Base-by-base conservation (phyloP, 2,888 invertebrate genomes). In the Resseliella maxima region DNA sequence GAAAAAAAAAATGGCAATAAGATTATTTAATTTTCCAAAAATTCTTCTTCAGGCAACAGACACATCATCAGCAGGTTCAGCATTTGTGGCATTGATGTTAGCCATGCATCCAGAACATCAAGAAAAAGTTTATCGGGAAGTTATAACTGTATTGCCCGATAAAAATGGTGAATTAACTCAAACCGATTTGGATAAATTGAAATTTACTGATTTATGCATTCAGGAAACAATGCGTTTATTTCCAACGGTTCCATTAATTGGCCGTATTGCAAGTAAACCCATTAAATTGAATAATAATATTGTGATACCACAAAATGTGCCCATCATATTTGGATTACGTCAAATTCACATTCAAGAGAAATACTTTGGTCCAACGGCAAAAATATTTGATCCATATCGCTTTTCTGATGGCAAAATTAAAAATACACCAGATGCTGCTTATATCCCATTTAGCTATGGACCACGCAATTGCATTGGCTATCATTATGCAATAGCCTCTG, bases 211-310 rank as follows among this genome's bases (percentile, higher is more conserved):
- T 15, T n/a, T 27, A 18, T 86, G 50, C 24, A 86, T 86, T 12
- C 27, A 24, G 15, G 86, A 86, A 59, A 59, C 86, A 15, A n/a
- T 86, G 50, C 50, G 86, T n/a, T 24, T 86, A n/a, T 54, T 59
- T 36, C 86, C 86, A n/a, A 64, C 64, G 5, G 59, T 36, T 24
- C 64, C 86, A n/a, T n/a, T 64, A 21, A 59, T 59, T 54, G 59
- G 27, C 8, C 35, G 86, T 10, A 3, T n/a, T 36, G 35, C 86
- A n/a, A 86, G n/a, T 31, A 85, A 85, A 45, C n/a, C 85, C 5
- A 85, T 83, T 2, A 85, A 21, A 85, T 35, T 85, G 85, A 81
- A 6, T 35, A 85, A 85, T 24, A 24, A 24, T 2, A 35, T 85
- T 41, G 41, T n/a, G 5, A 24, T 86, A 12, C 86, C 86, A 1